Conservation (phyloP, 2,113 vertebrate genomes). For the Brachypodius melanocephalos region DNA sequence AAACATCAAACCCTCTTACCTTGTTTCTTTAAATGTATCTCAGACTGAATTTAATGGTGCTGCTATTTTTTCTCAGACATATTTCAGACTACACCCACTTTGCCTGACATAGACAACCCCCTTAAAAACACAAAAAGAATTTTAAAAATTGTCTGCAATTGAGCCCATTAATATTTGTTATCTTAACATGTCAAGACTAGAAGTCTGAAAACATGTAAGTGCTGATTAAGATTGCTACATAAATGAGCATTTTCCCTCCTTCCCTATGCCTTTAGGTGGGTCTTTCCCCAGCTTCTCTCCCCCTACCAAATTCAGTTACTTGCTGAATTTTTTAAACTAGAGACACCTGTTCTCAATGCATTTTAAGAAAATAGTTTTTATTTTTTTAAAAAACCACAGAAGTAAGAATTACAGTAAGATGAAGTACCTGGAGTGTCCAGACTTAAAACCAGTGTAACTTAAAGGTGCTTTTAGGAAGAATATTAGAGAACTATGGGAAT, state of each 20-base stretch:
- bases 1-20: not conserved
- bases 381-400: not conserved
- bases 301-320: not conserved
- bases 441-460: not conserved
- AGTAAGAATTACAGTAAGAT: not conserved
- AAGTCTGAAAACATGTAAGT: not conserved
- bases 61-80: not conserved
- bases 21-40: not conserved
- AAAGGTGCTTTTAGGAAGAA: not conserved
- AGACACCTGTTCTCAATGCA: not conserved
- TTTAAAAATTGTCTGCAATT: not conserved
- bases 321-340: not conserved
- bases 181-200: not conserved
- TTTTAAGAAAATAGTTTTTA: not conserved
- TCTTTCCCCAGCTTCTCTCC: not conserved
- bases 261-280: not conserved
- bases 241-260: not conserved
- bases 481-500: not conserved
- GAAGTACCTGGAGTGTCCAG: not conserved
- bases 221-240: not conserved
- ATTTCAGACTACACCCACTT: not conserved
- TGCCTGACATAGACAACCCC: not conserved
- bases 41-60: not conserved
- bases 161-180: not conserved
- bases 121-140: not conserved